Evolutionary conservation across 1,140 invertebrate genomes (phyloP), one percentile per base, ranked within the genome.

Genomic region (Eueides isabella): DNA sequence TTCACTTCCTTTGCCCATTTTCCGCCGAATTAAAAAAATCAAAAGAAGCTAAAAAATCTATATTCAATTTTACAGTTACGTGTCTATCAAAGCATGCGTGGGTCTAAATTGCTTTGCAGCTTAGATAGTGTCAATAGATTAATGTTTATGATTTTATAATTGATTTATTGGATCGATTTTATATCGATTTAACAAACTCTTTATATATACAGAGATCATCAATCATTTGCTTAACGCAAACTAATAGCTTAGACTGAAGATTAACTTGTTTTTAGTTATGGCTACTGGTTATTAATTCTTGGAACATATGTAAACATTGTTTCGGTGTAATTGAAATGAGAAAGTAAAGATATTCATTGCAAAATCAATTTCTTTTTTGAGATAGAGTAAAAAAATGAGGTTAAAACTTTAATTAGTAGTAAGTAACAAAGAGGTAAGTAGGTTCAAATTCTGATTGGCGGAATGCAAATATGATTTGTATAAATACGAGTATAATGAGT

Each of bases 111-210:
- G n/a, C 28, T 7, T 62, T n/a, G 14, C 14, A 55, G 48, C 19
- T 35, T 30, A 65, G 31, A 35, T 35, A 35, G 63, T 35, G 31
- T 65, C 26, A 65, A 65, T 65, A 35, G 63, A 65, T 65, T 33
- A 65, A 23, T 65, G 26, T 38, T 65, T 35, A 31, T 29, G 31
- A 31, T 65, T 65, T 33, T 65, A 35, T 31, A 65, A 65, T 65
- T 65, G 63, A 65, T 65, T 65, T 65, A 65, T 65, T 65, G 31
- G n/a, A 31, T 26, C 30, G 26, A 65, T 65, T 30, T 62, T 29
- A 29, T 62, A 62, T 62, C 61, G 29, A 29, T 62, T 29, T 62
- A 62, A 30, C 61, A 30, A 38, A 12, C 12, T 38, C 12, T 5
- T n/a, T n/a, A n/a, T n/a, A 30, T 62, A 29, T 14, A 23, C n/a